Evolutionary conservation across 2,113 vertebrate genomes (phyloP).

Genomic region (Bubalus kerabau): DNA sequence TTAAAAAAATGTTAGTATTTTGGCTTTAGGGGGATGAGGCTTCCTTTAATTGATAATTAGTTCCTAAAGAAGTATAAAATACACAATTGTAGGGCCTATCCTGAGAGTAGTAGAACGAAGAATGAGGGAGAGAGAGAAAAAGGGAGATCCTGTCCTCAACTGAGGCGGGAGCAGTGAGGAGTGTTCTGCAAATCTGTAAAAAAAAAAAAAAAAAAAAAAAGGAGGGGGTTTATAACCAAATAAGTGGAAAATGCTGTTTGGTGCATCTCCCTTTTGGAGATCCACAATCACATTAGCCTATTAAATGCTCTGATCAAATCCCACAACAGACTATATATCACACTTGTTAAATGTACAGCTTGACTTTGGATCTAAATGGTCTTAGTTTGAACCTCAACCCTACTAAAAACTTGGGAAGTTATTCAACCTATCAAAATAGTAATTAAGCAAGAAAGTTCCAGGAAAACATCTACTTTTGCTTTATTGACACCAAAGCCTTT

Average conservation of each 20-base stretch:
- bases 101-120: neutral
- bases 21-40: neutral
- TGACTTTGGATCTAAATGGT: neutral
- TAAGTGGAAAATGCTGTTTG: conserved; percentile 13
- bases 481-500: neutral
- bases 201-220: neutral
- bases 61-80: neutral
- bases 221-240: neutral
- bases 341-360: neutral
- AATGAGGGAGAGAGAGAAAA: neutral
- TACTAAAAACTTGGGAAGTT: neutral
- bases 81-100: neutral
- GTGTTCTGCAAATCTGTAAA: neutral
- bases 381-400: neutral
- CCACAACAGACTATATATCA: conserved; percentile 3
- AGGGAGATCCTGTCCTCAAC: neutral
- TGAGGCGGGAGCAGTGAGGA: neutral
- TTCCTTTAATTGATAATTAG: neutral
- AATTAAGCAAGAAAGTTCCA: neutral
- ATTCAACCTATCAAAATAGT: neutral
- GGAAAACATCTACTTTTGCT: neutral
- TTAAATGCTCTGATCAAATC: conserved; percentile 49
- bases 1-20: neutral
- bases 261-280: conserved; percentile 10
- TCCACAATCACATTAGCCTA: conserved; percentile 40